Evolutionary conservation across 2,797 vertebrate genomes (phyloP), one percentile per base, ranked within the genome.

Genomic region (Falco naumanni): DNA sequence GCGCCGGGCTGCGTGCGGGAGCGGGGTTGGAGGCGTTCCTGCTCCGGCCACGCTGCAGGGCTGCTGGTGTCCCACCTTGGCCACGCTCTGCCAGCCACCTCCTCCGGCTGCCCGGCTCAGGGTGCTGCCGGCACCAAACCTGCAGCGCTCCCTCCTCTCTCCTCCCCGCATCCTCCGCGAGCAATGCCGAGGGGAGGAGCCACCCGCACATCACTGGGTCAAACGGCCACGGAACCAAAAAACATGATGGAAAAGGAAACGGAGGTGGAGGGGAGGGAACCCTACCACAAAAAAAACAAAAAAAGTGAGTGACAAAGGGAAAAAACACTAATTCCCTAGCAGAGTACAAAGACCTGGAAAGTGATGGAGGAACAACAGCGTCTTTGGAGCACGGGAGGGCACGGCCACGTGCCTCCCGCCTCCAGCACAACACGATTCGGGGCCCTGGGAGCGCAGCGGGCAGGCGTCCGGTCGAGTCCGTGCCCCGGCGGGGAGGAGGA

Each of bases 31-130:
- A 78, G 45, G 66, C n/a, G 2, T 34, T 25, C 34, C 72, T 77
- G 88, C 66, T 91, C 65, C 29, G 1, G 91, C 83, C 80, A 19
- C 11, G 10, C 91, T 3, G 0, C 28, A 3, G 45, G 85, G 70
- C 48, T 90, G 84, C 90, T 95, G 90, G 97, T 97, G 96, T 95
- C 97, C 97, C 96, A 90, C 95, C 47, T 96, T 82, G 95, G 97
- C 96, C 53, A 8, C 64, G 18, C 96, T 95, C 96, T 4, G 48
- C 97, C 69, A 92, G 95, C 87, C 96, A 78, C 66, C 43, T 84
- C 76, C 85, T 93, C 39, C 12, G 4, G 79, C 89, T 81, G 78
- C 33, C 64, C 75, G 50, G 94, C 96, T 87, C 18, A 1, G 39
- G 37, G 29, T 29, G 65, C 84, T 1, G 7, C 77, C 11, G 10